Conservation (phyloP, 2,888 invertebrate genomes). For the Drosophila fungiperda region DNA sequence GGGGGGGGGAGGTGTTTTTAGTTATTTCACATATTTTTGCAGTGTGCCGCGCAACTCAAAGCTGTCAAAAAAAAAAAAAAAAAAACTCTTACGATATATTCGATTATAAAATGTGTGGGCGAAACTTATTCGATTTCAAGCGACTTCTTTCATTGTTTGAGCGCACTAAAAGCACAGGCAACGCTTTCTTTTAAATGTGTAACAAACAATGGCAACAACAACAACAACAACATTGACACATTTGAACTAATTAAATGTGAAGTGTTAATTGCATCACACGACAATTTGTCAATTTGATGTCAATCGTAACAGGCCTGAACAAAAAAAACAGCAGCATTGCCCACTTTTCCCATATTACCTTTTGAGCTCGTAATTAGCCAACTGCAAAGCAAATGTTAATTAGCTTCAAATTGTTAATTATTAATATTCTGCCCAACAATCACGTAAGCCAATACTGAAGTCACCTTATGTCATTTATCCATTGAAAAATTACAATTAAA, state of each 20-base stretch:
- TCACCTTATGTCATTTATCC: not conserved
- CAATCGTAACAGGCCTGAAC: conserved; percentile 28
- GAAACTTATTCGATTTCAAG: conserved; percentile 47
- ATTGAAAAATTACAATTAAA: not conserved
- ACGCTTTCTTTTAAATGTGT: conserved; percentile 67
- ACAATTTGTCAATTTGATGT: conserved; percentile 59
- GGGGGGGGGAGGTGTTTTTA: not conserved
- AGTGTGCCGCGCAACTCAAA: conserved; percentile 6
- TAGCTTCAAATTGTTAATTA: conserved; percentile 2
- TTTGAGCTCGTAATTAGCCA: conserved; percentile 4
- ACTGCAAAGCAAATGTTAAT: conserved; percentile 9
- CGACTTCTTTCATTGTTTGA: conserved; percentile 39
- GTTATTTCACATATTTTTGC: conserved; percentile 20
- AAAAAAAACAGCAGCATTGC: not conserved
- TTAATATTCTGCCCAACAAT: not conserved
- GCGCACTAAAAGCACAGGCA: conserved; percentile 57
- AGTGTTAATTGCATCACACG: conserved; percentile 64
- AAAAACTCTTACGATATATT: conserved; percentile 65
- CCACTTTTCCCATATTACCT: not conserved
- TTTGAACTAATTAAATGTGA: conserved; percentile 69
- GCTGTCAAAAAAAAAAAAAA: conserved; percentile 8
- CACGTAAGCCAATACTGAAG: not conserved
- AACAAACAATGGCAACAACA: conserved; percentile 18
- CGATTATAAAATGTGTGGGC: conserved; percentile 69
- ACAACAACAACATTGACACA: conserved; percentile 41